Percentiles rank a stretch among this genome's conserved stretches.
Evolutionary conservation across 2,113 vertebrate species (phyloP).

Genomic region (Pachypanchax playfairii): DNA sequence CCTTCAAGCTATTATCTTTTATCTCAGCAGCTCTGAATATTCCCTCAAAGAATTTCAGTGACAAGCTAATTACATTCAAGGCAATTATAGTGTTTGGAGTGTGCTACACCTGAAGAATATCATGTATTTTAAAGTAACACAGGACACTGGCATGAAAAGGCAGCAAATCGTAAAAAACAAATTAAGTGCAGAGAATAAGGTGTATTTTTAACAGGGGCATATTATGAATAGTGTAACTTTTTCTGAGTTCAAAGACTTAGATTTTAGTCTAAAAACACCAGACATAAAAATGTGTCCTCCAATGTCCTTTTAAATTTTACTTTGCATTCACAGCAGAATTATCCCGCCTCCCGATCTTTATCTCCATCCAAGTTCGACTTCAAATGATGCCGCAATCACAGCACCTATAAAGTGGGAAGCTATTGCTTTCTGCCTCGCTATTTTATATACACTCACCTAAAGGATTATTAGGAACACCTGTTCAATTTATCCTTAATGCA

Average conservation of each 20-base stretch:
- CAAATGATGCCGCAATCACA: not conserved
- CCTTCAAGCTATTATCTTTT: conserved; percentile 30
- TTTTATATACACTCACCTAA: too few relatives aligned
- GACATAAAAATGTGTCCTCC: too few relatives aligned
- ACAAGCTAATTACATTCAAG: conserved; percentile 15
- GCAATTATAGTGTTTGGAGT: conserved; percentile 18
- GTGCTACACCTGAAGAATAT: conserved; percentile 10
- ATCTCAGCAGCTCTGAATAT: conserved; percentile 24
- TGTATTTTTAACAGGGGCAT: conserved; percentile 9
- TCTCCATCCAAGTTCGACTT: not conserved
- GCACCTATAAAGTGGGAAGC: not conserved
- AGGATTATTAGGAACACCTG: too few relatives aligned
- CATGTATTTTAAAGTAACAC: conserved; percentile 6
- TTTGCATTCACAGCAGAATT: not conserved
- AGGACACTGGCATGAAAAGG: not conserved
- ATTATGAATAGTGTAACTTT: not conserved
- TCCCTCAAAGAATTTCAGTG: conserved; percentile 3
- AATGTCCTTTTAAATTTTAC: not conserved
- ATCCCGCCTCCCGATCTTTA: not conserved
- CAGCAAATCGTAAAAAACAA: not conserved
- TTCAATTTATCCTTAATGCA: too few relatives aligned
- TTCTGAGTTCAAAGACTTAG: not conserved
- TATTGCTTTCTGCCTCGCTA: not conserved
- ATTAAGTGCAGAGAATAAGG: conserved; percentile 3
- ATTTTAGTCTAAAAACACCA: not conserved